phyloP scores from a whole-genome alignment of 2,113 vertebrate species.

The Colaptes auratus region DNA sequence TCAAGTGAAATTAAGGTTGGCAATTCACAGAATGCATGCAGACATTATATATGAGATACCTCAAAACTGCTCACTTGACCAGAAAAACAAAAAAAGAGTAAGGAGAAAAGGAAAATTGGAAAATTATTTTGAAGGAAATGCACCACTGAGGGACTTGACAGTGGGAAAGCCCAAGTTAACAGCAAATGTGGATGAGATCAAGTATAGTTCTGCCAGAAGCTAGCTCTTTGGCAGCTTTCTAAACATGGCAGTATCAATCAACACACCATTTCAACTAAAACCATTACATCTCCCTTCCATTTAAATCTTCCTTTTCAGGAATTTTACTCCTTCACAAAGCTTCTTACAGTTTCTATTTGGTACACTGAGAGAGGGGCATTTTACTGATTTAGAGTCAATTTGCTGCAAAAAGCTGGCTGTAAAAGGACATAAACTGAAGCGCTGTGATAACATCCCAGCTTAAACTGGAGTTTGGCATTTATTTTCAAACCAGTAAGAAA shows the following conservation, averaged over 20 bases:
- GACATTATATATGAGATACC: constrained; percentile 6
- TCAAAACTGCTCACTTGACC: background rate
- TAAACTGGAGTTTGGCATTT: constrained; percentile 15
- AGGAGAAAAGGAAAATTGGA: background rate
- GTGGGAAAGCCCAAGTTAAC: background rate
- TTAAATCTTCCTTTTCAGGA: constrained; percentile 35
- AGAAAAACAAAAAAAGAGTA: background rate
- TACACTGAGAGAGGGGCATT: background rate
- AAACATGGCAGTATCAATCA: background rate
- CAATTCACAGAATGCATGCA: background rate
- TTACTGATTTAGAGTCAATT: constrained; percentile 56
- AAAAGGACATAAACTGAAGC: constrained; percentile 56
- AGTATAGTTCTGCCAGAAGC: constrained; percentile 15
- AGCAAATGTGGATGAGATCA: constrained; percentile 24
- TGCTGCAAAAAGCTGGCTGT: constrained; percentile 10
- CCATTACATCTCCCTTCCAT: constrained; percentile 10
- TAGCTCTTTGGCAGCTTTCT: background rate
- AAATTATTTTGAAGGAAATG: constrained; percentile 6
- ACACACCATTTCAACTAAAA: background rate
- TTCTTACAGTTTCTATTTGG: constrained; percentile 37
- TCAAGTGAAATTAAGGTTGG: constrained; percentile 32
- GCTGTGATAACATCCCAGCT: constrained; percentile 5
- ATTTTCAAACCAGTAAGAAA: background rate
- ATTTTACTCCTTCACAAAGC: background rate
- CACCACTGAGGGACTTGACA: background rate